Conservation (phyloP, 2,113 vertebrate genomes). For the Urocynchramus pylzowi region DNA sequence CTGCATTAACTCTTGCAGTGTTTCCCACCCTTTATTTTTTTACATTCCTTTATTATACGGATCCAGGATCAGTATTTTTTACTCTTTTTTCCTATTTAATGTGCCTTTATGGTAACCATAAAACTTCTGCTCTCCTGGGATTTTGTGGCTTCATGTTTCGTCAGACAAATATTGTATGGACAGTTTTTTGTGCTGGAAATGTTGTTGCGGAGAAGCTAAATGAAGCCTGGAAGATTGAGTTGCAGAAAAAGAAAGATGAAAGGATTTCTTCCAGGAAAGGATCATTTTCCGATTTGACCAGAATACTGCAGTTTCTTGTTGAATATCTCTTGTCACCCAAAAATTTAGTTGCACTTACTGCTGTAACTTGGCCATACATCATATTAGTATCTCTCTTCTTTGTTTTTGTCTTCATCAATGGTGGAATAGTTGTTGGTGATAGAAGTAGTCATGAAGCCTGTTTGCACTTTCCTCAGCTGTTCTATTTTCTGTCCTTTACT, state of each 20-base stretch:
- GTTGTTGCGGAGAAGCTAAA: slow-evolving; percentile 82
- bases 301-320: slow-evolving; percentile 73
- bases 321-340: slow-evolving; percentile 67
- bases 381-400: slow-evolving; percentile 74
- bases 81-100: slow-evolving; percentile 93
- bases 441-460: slow-evolving; percentile 87
- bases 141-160: slow-evolving; percentile 91
- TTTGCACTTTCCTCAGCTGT: slow-evolving; percentile 90
- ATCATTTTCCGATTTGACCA: slow-evolving; percentile 70
- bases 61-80: slow-evolving; percentile 93
- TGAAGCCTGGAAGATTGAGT: slow-evolving; percentile 83
- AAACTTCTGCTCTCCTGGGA: slow-evolving; percentile 87
- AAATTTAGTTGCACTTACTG: slow-evolving; percentile 70
- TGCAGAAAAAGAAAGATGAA: slow-evolving; percentile 86
- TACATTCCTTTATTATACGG: slow-evolving; percentile 97
- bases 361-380: slow-evolving; percentile 84
- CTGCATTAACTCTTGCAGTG: slow-evolving; percentile 81
- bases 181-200: slow-evolving; percentile 87
- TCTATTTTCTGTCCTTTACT: slow-evolving; percentile 91
- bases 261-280: slow-evolving; percentile 68
- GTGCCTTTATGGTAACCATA: slow-evolving; percentile 91
- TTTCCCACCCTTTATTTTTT: slow-evolving; percentile 97
- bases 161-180: slow-evolving; percentile 95
- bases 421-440: slow-evolving; percentile 92
- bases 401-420: slow-evolving; percentile 81